Base-by-base conservation (phyloP, 92 coral and sea anemone species). In the Virgularia gustaviana region DNA sequence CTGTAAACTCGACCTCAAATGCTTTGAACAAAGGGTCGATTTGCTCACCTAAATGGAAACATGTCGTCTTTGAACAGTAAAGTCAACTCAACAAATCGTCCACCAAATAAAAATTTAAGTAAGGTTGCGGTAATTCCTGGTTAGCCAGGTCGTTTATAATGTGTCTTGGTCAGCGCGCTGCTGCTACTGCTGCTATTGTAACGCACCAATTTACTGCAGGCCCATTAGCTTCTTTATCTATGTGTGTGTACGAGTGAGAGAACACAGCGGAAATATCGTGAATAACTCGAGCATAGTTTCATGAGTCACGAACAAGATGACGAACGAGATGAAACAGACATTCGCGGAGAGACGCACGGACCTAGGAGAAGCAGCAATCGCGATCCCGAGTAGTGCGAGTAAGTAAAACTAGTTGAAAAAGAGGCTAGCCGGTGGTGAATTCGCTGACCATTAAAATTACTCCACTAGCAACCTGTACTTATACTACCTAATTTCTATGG, bases 201-300 rank as follows among this genome's bases (percentile, higher is more conserved):
- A 68, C 60, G 75, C 60, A 68, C 41, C 58, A 22, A 52, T 52
- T 52, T 52, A 43, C 59, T 68, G 55, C 37, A 61, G n/a, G n/a
- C n/a, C n/a, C n/a, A 68, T 68, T 68, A 68, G 51, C 25, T n/a
- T 68, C 75, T 49, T 68, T 68, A 68, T 68, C 75, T 47, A 47
- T 35, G 24, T 29, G 16, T 60, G 54, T 22, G 23, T 29, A 49
- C 75, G 75, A 47, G 75, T 35, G 61, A 68, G 75, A 32, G 75
- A 68, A 49, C 75, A 32, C 61, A 51, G 31, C 75, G 75, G 75
- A 68, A 68, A 68, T 68, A 68, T 33, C 75, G 61, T 47, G 24
- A 68, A 68, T 68, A 49, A 68, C 75, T 68, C 61, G 44, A 28
- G 29, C 37, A 47, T 47, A 28, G 51, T 68, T 51, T 68, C n/a